Base-by-base conservation (phyloP, 1,140 invertebrate species). In the Brachionus rotundiformis region DNA sequence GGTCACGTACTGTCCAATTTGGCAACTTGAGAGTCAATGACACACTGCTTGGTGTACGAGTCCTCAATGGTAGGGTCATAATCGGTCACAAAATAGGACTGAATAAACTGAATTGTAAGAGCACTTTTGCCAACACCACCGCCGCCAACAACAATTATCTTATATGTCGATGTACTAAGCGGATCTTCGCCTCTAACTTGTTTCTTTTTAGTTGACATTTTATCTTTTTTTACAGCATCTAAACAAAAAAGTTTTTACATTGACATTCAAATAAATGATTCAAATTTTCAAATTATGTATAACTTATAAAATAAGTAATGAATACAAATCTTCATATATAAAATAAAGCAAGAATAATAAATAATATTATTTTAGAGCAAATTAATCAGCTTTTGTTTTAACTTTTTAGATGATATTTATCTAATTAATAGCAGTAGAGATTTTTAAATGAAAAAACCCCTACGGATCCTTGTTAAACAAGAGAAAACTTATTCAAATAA, bases 21-120 rank as follows among this genome's bases (percentile, higher is more conserved):
- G 86, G 94, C 95, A 91, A 93, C 93, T 84, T 94, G 91, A 13
- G 94, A 93, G 87, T 96, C 95, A 23, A 96, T 92, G 86, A 95
- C 94, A 0, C 93, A 94, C 86, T 96, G 94, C 85, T 94, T 93
- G 83, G 85, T 83, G 79, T 86, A 86, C 0, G 85, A 85, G 68
- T 87, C 86, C 81, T 87, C 86, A 73, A 87, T 86, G 6, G 86
- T 87, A 23, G 86, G 86, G 76, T 87, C 86, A 83, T 87, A 87
- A 61, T 83, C 76, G 3, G 86, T 84, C 8, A 86, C 83, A 84
- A 87, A 87, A 1, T n/a, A 82, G 49, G 84, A 76, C 49, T 82
- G 44, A 11, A 82, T 83, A 11, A 79, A 82, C 86, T 94, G 94
- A 85, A 95, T 95, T 0, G 94, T 95, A 77, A 95, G 91, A 1